Evolutionary conservation across 2,113 vertebrate genomes (phyloP), one percentile per base, ranked within the genome.

Genomic region (Dipodomys merriami): DNA sequence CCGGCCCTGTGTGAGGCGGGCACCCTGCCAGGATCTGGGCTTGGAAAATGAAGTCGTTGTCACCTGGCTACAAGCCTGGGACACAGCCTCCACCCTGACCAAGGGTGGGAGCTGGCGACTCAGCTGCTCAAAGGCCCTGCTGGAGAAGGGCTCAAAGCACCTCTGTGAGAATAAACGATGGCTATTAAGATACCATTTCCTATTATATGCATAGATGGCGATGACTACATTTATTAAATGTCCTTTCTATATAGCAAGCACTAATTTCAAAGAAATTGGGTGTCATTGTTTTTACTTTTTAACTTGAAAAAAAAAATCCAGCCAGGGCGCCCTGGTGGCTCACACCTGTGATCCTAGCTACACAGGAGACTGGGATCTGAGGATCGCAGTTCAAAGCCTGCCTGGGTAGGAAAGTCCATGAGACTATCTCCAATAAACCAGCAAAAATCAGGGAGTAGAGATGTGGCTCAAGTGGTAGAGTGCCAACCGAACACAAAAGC

Each of bases 181-280:
- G 30, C 29, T 27, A 29, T 33, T 78, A 53, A 84, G 39, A 46
- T 67, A 23, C 35, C 39, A 35, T 12, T 39, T 62, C 33, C 27
- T 1, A 30, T 11, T 0, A 0, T 49, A 19, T 10, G 49, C 15
- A 0, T 7, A 15, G 2, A 23, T 3, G 5, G 29, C 9, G 18
- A 22, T 35, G 20, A 74, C 12, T 15, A 29, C 39, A 10, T 57
- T 80, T 69, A 53, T 11, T 73, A 68, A 44, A 27, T 18, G 29
- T 35, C 49, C 15, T 65, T 62, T 30, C 33, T 71, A 20, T 20
- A 33, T n/a, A 72, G 49, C 44, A 57, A 77, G 27, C 27, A 35
- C 46, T 27, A 4, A 30, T 25, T 29, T 64, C 49, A 83, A 49
- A 80, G n/a, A 57, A 86, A 80, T 87, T 6, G 60, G 53, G 39